phyloP scores from a whole-genome alignment of 2,797 vertebrate genomes.

The Carcharodon carcharias region DNA sequence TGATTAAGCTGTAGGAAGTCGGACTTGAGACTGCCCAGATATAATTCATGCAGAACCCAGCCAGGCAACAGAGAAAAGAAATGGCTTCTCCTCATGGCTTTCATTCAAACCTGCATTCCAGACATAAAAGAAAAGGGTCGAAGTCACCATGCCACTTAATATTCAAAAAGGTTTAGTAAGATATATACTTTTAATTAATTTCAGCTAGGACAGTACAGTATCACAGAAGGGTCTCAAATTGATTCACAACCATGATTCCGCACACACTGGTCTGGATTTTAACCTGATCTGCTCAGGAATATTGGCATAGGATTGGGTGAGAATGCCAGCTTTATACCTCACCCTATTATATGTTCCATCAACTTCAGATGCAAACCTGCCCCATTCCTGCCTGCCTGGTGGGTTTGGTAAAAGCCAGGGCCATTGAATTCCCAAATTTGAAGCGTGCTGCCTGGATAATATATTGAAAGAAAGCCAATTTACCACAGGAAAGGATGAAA shows the following conservation, averaged over 20 bases:
- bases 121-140: neutral
- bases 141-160: neutral
- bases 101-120: no score
- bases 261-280: neutral
- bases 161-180: neutral
- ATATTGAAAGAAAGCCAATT: neutral
- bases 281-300: neutral
- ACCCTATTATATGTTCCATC: neutral
- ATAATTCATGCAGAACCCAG: neutral
- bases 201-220: neutral
- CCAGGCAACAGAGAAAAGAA: neutral
- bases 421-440: neutral
- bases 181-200: neutral
- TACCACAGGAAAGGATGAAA: neutral
- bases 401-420: neutral
- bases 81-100: neutral
- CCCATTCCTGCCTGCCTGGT: neutral
- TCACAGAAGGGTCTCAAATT: neutral
- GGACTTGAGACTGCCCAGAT: neutral
- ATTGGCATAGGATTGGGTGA: neutral
- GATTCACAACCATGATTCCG: neutral
- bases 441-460: neutral
- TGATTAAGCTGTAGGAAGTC: neutral
- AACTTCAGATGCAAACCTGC: neutral
- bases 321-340: neutral